phyloP scores from a whole-genome alignment of 2,113 vertebrate genomes.

The Larimichthys polyactis region DNA sequence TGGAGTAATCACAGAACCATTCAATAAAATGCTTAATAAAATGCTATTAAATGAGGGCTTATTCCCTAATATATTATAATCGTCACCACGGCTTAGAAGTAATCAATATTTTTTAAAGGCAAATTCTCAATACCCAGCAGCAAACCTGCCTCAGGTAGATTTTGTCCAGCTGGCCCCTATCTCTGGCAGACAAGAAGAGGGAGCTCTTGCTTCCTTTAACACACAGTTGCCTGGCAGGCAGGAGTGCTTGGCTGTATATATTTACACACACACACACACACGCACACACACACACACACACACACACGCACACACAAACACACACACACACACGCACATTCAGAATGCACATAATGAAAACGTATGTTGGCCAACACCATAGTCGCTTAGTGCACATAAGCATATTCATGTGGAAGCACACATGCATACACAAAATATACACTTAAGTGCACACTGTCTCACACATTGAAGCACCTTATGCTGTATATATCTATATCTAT shows the following conservation, averaged over 20 bases:
- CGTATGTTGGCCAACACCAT: not conserved
- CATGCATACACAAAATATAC: not conserved
- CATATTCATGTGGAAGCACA: not conserved
- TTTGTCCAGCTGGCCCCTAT: conserved; percentile 46
- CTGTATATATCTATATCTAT: not conserved
- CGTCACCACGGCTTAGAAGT: not conserved
- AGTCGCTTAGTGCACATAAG: not conserved
- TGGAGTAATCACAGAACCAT: not conserved
- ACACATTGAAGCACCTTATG: conserved; percentile 8
- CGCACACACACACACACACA: not conserved
- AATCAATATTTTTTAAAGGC: conserved; percentile 10
- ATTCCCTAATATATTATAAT: not conserved
- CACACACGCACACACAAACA: not conserved
- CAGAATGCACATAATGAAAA: not conserved
- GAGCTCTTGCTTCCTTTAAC: conserved; percentile 74
- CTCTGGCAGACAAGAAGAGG: conserved; percentile 78
- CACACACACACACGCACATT: not conserved
- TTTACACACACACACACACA: not conserved
- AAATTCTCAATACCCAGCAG: conserved; percentile 7
- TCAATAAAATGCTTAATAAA: conserved; percentile 6
- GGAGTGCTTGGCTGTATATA: conserved; percentile 19
- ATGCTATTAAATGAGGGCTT: conserved; percentile 2
- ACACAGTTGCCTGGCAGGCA: conserved; percentile 50
- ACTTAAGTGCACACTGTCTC: not conserved
- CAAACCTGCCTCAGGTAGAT: conserved; percentile 30